Conservation (phyloP, 2,113 vertebrate genomes). For the Ibidorhyncha struthersii region DNA sequence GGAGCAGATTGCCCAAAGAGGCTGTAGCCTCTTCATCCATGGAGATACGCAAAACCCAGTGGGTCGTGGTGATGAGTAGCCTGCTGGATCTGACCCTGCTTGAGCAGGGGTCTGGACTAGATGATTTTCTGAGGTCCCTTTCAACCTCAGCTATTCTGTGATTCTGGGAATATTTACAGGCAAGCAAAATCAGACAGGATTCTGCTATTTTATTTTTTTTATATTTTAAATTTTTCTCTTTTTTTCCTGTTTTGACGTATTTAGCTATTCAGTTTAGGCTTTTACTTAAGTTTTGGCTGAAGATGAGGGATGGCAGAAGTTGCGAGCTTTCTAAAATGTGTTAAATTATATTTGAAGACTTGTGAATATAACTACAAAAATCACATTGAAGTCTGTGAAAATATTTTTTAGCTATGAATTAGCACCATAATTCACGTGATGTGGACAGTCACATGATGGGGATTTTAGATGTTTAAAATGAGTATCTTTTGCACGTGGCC, state of each 20-base stretch:
- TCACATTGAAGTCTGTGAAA: constrained; percentile 21
- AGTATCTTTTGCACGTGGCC: neutral
- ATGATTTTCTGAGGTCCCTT: neutral
- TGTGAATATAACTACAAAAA: constrained; percentile 17
- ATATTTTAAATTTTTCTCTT: neutral
- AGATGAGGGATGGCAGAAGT: neutral
- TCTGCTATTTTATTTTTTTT: neutral
- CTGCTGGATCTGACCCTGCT: neutral
- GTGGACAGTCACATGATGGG: neutral
- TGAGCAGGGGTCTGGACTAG: neutral
- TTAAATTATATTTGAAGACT: constrained; percentile 52
- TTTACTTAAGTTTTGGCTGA: constrained; percentile 8
- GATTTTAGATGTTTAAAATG: neutral
- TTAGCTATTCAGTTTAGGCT: neutral
- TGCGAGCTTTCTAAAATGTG: constrained; percentile 28
- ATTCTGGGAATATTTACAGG: neutral
- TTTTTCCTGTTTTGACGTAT: neutral
- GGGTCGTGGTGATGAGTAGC: neutral
- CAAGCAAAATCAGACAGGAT: neutral
- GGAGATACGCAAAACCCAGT: neutral
- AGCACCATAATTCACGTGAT: neutral
- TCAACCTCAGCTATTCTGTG: neutral
- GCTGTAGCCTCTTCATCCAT: neutral
- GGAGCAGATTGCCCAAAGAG: neutral
- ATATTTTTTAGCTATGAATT: constrained; percentile 26